These are phyloP conservation scores for Hyles vespertilio DNA, from an alignment of 1,140 invertebrate genomes.

Conservation along the genomic window DNA sequence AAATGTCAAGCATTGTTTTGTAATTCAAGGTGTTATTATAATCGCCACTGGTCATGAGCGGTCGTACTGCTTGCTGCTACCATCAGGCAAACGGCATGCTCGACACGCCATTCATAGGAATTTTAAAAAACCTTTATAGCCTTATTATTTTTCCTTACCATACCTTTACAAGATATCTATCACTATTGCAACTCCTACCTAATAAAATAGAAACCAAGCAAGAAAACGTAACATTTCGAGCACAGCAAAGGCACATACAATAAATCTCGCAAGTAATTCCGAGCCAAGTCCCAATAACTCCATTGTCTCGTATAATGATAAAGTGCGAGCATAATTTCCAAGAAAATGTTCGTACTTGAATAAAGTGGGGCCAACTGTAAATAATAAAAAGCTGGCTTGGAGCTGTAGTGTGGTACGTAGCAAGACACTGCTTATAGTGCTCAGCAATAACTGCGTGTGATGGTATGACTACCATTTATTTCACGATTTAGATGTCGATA, in stretches of 20 bases:
- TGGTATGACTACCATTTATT: conserved; percentile 23
- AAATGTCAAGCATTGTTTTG: no score
- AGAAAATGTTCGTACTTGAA: conserved; percentile 32
- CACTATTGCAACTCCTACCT: no score
- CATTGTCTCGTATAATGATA: conserved; percentile 6
- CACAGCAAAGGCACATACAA: background rate
- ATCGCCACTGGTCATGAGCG: no score
- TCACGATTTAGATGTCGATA: background rate
- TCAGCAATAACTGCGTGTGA: conserved; percentile 27
- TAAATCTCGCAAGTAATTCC: no score
- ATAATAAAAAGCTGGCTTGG: conserved; percentile 56
- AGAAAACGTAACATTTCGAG: background rate
- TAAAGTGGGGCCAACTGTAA: conserved; percentile 41
- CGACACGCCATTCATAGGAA: no score
- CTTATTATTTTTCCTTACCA: no score
- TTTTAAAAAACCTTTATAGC: no score
- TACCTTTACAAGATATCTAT: no score
- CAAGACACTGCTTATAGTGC: conserved; percentile 26
- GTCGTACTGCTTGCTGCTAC: no score
- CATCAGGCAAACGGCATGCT: no score
- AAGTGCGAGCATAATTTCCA: conserved; percentile 26
- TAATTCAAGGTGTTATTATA: no score
- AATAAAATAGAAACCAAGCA: background rate
- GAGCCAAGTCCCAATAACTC: background rate
- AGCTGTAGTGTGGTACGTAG: conserved; percentile 36